Conservation (phyloP, 2,888 invertebrate genomes). For the Diaprepes abbreviatus region DNA sequence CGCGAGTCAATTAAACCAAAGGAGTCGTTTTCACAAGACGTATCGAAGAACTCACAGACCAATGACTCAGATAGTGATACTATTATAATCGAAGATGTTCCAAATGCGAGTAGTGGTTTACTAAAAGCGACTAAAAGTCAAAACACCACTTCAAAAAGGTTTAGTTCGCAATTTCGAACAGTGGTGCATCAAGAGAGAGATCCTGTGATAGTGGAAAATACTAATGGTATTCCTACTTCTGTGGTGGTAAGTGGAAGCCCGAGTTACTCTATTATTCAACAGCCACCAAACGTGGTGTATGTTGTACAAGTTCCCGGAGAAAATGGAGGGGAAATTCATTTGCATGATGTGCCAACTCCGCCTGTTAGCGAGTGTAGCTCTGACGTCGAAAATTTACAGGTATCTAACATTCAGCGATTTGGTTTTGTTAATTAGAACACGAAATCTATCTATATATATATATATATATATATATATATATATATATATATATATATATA, state of each 20-base stretch:
- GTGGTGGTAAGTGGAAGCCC: slow-evolving; percentile 36
- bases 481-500: too few relatives aligned
- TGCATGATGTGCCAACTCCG: slow-evolving; percentile 64
- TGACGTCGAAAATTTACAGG: slow-evolving; percentile 75
- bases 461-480: too few relatives aligned
- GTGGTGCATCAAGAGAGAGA: slow-evolving; percentile 31
- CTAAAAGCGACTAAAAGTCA: neutral
- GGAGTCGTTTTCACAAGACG: neutral
- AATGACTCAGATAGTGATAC: neutral
- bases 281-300: slow-evolving; percentile 51
- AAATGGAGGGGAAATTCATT: slow-evolving; percentile 11
- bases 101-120: too few relatives aligned
- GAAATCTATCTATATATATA: too few relatives aligned
- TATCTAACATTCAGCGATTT: too few relatives aligned
- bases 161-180: neutral
- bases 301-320: slow-evolving; percentile 66
- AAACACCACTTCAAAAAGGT: neutral
- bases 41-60: neutral
- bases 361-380: slow-evolving; percentile 82
- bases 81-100: neutral
- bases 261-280: slow-evolving; percentile 30
- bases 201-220: slow-evolving; percentile 43
- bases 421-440: too few relatives aligned
- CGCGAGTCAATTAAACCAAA: neutral
- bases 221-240: slow-evolving; percentile 19